Conservation (phyloP, 2,888 invertebrate species). For the Oxycera nigricornis region DNA sequence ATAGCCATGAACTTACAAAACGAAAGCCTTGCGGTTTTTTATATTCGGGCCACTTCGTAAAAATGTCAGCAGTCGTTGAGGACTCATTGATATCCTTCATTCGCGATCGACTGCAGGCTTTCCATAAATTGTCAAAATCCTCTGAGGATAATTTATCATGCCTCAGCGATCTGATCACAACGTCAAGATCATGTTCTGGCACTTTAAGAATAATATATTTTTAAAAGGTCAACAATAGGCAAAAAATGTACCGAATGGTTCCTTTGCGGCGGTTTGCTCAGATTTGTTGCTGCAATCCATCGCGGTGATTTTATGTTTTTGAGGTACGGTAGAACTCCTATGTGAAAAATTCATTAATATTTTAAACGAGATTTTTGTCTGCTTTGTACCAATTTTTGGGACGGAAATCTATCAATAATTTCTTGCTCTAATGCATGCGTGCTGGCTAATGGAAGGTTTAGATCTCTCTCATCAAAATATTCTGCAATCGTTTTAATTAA, state of each 20-base stretch:
- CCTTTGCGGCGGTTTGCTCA: not conserved
- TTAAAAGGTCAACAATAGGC: too few relatives aligned
- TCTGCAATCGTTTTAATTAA: not conserved
- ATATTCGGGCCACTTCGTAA: conserved; percentile 37
- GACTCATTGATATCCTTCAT: not conserved
- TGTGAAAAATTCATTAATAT: not conserved
- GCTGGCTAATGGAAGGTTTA: not conserved
- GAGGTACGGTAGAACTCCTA: not conserved
- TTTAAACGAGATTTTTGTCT: not conserved
- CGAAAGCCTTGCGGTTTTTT: conserved; percentile 30
- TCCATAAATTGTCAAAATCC: conserved; percentile 5
- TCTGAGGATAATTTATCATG: not conserved
- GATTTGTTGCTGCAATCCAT: not conserved
- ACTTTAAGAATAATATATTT: too few relatives aligned
- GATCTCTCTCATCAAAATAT: not conserved
- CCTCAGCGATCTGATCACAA: not conserved
- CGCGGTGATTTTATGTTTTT: not conserved
- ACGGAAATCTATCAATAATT: not conserved
- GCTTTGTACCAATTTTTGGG: not conserved
- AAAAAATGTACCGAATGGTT: not conserved
- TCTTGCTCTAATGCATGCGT: not conserved
- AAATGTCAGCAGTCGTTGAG: conserved; percentile 6
- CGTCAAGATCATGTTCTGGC: not conserved
- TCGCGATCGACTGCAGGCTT: not conserved
- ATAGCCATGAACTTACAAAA: too few relatives aligned